Evolutionary conservation across 1,140 invertebrate genomes (phyloP), one percentile per base, ranked within the genome.

Genomic region (Hyposmocoma kahamanoa): DNA sequence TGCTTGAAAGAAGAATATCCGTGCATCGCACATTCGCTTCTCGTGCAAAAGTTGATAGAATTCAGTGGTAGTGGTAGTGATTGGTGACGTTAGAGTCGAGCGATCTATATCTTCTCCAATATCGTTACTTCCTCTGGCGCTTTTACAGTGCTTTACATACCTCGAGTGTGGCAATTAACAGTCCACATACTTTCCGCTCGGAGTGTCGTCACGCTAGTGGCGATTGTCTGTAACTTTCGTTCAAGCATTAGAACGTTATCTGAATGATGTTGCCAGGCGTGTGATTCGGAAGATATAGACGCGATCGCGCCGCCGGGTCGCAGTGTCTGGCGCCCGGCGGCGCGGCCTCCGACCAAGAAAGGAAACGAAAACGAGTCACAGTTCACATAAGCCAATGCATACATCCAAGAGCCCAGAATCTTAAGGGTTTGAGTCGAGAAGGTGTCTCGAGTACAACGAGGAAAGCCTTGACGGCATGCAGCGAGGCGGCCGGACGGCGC

Each of bases 371-470:
- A 81, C 76, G 72, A 82, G 75, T 84, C 77, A 82, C 81, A 81
- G 72, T 81, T 84, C 75, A 84, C 81, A 84, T 81, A 84, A 84
- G 81, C 81, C 81, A 84, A 84, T 84, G 77, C 81, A 84, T 71
- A 84, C 81, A 84, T 84, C 81, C 81, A 84, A 84, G 78, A 84
- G 81, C 81, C 81, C 81, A 84, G 81, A 84, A 84, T 84, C 64
- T 81, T 81, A 84, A 84, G 81, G 78, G 81, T 82, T 84, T 84
- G 76, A 73, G 63, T 81, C 76, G 76, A 79, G 47, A 55, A 43
- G 78, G 71, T 79, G 72, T 82, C 65, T 82, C 77, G 75, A 75
- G 59, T 77, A 78, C 67, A 72, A 84, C 71, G 76, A 75, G 74
- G 76, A 77, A 82, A 82, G 81, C 78, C 78, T 69, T 66, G 70